A percentile compares a stretch with the other conserved stretches of the same genome.
Evolutionary conservation across 1,140 invertebrate genomes (phyloP).

Genomic region (Habropoda laboriosa): DNA sequence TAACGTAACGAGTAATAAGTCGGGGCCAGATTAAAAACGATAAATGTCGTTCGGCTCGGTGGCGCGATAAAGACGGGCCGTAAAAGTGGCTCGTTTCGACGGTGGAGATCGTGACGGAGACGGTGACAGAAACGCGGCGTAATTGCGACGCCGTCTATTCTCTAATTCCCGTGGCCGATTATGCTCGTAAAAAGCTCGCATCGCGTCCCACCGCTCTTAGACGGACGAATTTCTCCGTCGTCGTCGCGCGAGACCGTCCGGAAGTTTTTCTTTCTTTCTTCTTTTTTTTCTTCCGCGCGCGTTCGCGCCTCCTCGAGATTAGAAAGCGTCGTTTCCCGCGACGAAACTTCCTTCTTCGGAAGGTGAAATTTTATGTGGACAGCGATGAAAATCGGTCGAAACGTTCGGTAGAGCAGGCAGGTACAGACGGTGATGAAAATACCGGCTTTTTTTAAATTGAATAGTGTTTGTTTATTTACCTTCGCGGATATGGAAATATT

Average conservation of each 20-base stretch:
- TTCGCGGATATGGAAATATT: too few relatives aligned
- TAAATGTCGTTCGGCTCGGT: conserved; percentile 13
- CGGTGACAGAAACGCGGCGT: conserved; percentile 6
- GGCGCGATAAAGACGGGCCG: conserved; percentile 12
- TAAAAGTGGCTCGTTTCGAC: conserved; percentile 23
- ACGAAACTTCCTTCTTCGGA: too few relatives aligned
- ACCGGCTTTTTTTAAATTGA: too few relatives aligned
- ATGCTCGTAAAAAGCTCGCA: conserved; percentile 11
- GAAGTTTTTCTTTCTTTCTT: too few relatives aligned
- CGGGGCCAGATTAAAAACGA: conserved; percentile 35
- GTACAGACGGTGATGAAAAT: too few relatives aligned
- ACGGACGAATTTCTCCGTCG: neutral
- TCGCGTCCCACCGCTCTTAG: neutral
- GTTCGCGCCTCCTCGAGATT: neutral
- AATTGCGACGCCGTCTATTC: conserved; percentile 8
- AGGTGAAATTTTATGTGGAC: conserved; percentile 6
- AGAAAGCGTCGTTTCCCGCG: neutral
- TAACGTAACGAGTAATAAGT: conserved; percentile 30
- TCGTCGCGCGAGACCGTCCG: neutral
- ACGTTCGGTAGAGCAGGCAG: too few relatives aligned
- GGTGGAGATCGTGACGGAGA: neutral
- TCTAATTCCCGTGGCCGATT: conserved; percentile 33
- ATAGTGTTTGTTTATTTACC: too few relatives aligned
- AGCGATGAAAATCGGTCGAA: neutral
- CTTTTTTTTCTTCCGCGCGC: neutral